phyloP scores from a whole-genome alignment of 2,797 vertebrate genomes.

The Pangasius macronema region DNA sequence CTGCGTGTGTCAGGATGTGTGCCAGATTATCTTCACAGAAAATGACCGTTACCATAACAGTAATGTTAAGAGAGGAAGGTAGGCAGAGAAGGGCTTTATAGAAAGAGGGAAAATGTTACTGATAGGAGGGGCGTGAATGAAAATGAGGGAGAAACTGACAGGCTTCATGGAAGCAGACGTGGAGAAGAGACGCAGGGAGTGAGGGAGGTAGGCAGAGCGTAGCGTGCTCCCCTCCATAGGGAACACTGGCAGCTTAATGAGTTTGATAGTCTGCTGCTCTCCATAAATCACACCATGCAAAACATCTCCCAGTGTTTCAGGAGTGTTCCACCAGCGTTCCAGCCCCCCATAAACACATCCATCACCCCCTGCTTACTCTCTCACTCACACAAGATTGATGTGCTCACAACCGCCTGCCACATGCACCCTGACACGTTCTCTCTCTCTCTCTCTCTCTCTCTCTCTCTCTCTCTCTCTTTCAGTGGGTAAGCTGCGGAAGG shows the following conservation, averaged over 20 bases:
- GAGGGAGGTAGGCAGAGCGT: slow-evolving; percentile 62
- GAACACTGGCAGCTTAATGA: slow-evolving; percentile 96
- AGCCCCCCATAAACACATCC: slow-evolving; percentile 97
- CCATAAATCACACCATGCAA: slow-evolving; percentile 99
- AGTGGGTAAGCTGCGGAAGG: slow-evolving; percentile 99
- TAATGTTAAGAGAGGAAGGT: background rate
- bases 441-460: slow-evolving; percentile 59
- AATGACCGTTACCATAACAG: background rate
- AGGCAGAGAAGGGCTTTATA: slow-evolving; percentile 36
- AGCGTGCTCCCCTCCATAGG: slow-evolving; percentile 86
- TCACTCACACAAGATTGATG: slow-evolving; percentile 98
- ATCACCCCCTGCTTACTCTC: slow-evolving; percentile 99
- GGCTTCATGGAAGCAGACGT: slow-evolving; percentile 7
- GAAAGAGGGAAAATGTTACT: background rate
- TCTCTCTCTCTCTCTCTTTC: slow-evolving; percentile 68
- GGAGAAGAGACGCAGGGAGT: slow-evolving; percentile 57
- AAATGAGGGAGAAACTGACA: background rate
- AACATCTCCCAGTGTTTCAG: slow-evolving; percentile 84
- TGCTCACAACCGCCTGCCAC: slow-evolving; percentile 86
- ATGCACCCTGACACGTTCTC: slow-evolving; percentile 74
- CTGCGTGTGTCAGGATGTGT: background rate
- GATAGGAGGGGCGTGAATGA: slow-evolving; percentile 10
- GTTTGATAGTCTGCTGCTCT: slow-evolving; percentile 99
- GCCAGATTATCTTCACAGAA: background rate
- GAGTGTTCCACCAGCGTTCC: slow-evolving; percentile 45